Evolutionary conservation across 2,797 vertebrate genomes (phyloP), one percentile per base, ranked within the genome.

Genomic region (Lagorchestes hirsutus): DNA sequence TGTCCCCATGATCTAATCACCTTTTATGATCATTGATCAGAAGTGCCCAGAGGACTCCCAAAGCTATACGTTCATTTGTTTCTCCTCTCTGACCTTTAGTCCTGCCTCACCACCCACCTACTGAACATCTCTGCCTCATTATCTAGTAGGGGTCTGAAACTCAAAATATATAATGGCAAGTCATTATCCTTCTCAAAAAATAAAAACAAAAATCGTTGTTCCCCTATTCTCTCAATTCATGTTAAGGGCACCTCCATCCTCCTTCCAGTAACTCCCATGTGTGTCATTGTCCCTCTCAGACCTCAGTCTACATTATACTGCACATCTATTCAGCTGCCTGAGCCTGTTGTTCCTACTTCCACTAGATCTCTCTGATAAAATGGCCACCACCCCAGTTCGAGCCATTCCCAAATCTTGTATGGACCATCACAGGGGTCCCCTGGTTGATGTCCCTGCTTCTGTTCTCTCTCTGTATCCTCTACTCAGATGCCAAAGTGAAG

Each of bases 241-340:
- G 40, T n/a, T 3, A 46, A 46, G n/a, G 67, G 6, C 14, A 24
- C 18, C 67, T 24, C 8, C 18, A 46, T 82, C 18, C 2, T 24
- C 46, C 8, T 82, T 40, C n/a, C 16, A 82, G 18, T 9, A 82
- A 10, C 16, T 1, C 18, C 22, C n/a, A 31, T 82, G 0, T 22
- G 6, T 24, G 3, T 22, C 22, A 6, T 24, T 46, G 6, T 40
- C 59, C n/a, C 24, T 24, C 18, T 82, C 59, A 67, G 31, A 2
- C n/a, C 8, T 40, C 16, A 6, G 18, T 40, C 0, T 0, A 3
- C 22, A 10, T 24, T 46, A 40, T 24, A 9, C 6, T 24, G 24
- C 67, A 82, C 10, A 24, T 74, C 16, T 18, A 40, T 14, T 40
- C 16, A 40, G 18, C 22, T 82, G n/a, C 18, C 8, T 24, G 46